A percentile compares a stretch with the other conserved stretches of the same genome.
These are phyloP conservation scores for Macrophya alboannulata DNA, from an alignment of 2,888 invertebrate genomes.

Conservation along the genomic window DNA sequence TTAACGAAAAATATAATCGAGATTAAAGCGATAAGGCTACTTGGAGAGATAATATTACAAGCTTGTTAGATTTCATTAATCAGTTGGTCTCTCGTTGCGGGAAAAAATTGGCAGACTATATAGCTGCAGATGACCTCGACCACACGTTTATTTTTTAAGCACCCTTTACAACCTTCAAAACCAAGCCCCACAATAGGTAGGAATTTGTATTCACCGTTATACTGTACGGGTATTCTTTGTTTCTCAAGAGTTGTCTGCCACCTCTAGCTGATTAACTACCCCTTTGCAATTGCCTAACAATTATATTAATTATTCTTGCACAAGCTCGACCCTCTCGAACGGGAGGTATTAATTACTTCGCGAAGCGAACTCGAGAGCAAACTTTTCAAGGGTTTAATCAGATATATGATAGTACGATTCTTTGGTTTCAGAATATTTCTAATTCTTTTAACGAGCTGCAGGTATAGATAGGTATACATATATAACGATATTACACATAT, in stretches of 20 bases:
- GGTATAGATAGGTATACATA: neutral
- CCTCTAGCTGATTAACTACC: conserved; percentile 48
- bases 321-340: neutral
- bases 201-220: conserved; percentile 40
- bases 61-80: conserved; percentile 38
- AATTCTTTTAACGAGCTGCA: neutral
- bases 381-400: conserved; percentile 12
- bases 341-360: neutral
- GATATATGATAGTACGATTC: neutral
- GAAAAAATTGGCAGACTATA: neutral
- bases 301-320: conserved; percentile 26
- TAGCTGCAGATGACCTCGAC: conserved; percentile 28
- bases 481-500: neutral
- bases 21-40: conserved; percentile 32
- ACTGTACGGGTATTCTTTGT: conserved; percentile 28
- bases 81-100: conserved; percentile 23
- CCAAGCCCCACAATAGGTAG: conserved; percentile 36
- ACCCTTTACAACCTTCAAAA: conserved; percentile 42
- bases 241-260: conserved; percentile 41
- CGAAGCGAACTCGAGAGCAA: too few relatives aligned
- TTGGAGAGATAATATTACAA: conserved; percentile 20
- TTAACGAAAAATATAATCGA: conserved; percentile 11
- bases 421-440: neutral
- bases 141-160: neutral
- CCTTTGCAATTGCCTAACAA: conserved; percentile 33